Conservation (phyloP, 2,797 vertebrate species). For the Aplochiton taeniatus region DNA sequence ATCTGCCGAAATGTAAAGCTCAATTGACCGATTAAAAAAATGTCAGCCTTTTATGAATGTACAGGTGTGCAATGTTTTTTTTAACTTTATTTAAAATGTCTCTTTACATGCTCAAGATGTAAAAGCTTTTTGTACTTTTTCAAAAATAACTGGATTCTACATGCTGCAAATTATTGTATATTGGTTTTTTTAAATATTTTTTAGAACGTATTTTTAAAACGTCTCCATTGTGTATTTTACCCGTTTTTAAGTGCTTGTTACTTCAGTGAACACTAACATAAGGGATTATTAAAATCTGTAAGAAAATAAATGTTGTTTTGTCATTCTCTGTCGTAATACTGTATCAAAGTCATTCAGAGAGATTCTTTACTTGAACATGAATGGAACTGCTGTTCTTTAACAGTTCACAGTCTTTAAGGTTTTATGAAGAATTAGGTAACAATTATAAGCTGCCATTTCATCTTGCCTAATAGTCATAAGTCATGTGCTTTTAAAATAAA, state of each 20-base stretch:
- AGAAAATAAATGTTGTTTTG: constrained; percentile 39
- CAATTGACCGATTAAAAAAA: constrained; percentile 37
- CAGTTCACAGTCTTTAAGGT: too few species aligned
- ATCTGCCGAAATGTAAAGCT: constrained; percentile 71
- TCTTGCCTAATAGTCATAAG: too few species aligned
- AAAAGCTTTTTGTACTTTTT: constrained; percentile 74
- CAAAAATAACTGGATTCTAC: constrained; percentile 75
- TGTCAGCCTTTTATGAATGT: constrained; percentile 78
- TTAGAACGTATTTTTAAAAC: constrained; percentile 60
- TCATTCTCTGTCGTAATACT: background rate
- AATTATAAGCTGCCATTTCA: too few species aligned
- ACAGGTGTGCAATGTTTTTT: constrained; percentile 79
- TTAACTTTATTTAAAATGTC: constrained; percentile 71
- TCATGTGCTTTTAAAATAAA: too few species aligned
- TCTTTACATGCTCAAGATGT: constrained; percentile 66
- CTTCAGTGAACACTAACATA: constrained; percentile 53
- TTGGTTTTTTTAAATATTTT: constrained; percentile 71
- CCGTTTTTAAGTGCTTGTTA: constrained; percentile 54
- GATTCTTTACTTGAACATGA: too few species aligned
- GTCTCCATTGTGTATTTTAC: constrained; percentile 64
- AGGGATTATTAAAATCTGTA: constrained; percentile 57
- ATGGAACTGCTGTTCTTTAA: too few species aligned
- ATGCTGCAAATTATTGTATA: constrained; percentile 64
- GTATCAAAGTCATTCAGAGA: too few species aligned
- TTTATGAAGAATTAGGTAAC: too few species aligned